These are phyloP conservation scores for Rhinichthys osculus DNA, from an alignment of 2,797 vertebrate species.

Conservation along the genomic window DNA sequence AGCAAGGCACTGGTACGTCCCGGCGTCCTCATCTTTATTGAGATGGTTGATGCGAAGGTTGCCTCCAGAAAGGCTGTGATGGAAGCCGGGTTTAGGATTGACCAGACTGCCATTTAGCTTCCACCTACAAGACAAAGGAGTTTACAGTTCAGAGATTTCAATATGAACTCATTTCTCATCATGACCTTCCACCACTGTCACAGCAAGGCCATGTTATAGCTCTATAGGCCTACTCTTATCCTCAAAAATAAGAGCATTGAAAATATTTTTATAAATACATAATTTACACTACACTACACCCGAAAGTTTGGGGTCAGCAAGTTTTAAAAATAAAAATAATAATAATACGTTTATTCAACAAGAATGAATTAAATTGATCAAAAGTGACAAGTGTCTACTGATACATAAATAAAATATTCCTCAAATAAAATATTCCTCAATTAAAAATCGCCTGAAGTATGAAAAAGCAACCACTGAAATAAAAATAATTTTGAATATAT, in stretches of 20 bases:
- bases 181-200: not conserved
- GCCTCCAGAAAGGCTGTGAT: constrained; percentile 90
- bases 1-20: constrained; percentile 94
- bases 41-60: constrained; percentile 92
- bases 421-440: too few relatives aligned
- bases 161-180: constrained; percentile 29
- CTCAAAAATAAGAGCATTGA: not conserved
- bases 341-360: not conserved
- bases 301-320: not conserved
- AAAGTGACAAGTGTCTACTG: not conserved
- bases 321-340: not conserved
- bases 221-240: not conserved
- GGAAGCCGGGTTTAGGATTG: constrained; percentile 85
- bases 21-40: constrained; percentile 89
- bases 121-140: constrained; percentile 82
- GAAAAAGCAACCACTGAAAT: too few relatives aligned
- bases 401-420: too few relatives aligned
- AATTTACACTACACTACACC: not conserved
- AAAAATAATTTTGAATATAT: too few relatives aligned
- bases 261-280: not conserved
- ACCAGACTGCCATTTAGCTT: constrained; percentile 91
- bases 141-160: constrained; percentile 37
- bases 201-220: not conserved
- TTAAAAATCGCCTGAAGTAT: too few relatives aligned
- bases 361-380: not conserved